Base-by-base conservation (phyloP, 2,113 vertebrate genomes). In the Turdus rufiventris region DNA sequence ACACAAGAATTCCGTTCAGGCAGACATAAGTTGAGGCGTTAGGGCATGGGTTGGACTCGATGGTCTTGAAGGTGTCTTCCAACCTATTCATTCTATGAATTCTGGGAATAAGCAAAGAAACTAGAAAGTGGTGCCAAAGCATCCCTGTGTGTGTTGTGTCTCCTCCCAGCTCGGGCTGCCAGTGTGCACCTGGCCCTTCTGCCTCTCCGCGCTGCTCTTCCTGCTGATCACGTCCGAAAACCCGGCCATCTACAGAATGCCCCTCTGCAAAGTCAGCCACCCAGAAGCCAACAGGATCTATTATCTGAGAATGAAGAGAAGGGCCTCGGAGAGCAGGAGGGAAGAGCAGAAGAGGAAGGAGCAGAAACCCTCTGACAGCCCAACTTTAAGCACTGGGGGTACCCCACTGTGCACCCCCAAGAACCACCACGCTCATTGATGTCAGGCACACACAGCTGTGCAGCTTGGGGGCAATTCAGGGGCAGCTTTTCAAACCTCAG, bases 161-260 rank as follows among this genome's bases (percentile, higher is more conserved):
- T 62, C 42, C 53, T 63, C 38, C 21, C 96, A 99, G 99, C 98
- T 99, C 90, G 99, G 99, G 88, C 95, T 99, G 60, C 99, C 99
- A 0, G 96, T 98, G 26, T 99, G 99, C 88, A 99, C 99, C 10
- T 99, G 99, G 99, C 98, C 99, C 20, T 99, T 99, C 96, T 99
- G 99, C 96, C 97, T 99, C 56, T 99, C 99, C 0, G 97, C 99
- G 0, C 98, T 99, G 58, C 98, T 98, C 45, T 99, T 99, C 93
- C 97, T 99, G 86, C 98, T 99, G 73, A 87, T 99, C 36, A 99
- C 97, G 1, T 99, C 98, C 11, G 99, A 98, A 81, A 98, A 98
- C 61, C 95, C 98, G 0, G 97, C 88, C 91, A 98, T 99, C 93
- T 98, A 98, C 97, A 99, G 97, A 96, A 97, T 99, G 21, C 99